Evolutionary conservation across 2,888 invertebrate species (phyloP).

Genomic region (Drosophila tripunctata): DNA sequence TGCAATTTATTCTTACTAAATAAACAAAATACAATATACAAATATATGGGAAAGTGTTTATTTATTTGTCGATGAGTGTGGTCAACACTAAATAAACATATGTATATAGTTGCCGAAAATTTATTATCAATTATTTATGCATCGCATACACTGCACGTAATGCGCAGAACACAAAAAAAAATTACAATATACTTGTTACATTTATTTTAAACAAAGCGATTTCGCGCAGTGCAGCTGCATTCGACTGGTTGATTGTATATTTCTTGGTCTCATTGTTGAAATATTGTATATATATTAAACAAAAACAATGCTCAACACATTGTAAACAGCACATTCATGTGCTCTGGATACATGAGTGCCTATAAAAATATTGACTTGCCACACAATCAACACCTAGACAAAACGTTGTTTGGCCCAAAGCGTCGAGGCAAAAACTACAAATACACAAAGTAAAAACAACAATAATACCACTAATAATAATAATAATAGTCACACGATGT

Average conservation of each 20-base stretch:
- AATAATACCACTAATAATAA: slow-evolving; percentile 32
- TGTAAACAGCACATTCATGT: slow-evolving; percentile 38
- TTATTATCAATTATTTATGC: background rate
- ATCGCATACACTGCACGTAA: background rate
- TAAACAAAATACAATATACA: no score
- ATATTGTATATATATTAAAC: slow-evolving; percentile 36
- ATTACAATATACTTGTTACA: background rate
- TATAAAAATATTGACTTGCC: slow-evolving; percentile 50
- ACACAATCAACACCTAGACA: slow-evolving; percentile 30
- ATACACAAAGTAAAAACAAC: slow-evolving; percentile 13
- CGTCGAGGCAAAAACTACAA: slow-evolving; percentile 6
- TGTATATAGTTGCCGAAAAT: background rate
- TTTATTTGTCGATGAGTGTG: background rate
- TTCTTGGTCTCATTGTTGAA: slow-evolving; percentile 17
- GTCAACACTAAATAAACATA: background rate
- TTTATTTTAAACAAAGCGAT: background rate
- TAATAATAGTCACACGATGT: slow-evolving; percentile 47
- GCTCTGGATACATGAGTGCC: slow-evolving; percentile 22
- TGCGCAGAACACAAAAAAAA: background rate
- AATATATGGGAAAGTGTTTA: background rate
- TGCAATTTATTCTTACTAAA: background rate
- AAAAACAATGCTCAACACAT: slow-evolving; percentile 34
- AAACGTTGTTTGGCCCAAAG: background rate
- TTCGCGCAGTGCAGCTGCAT: slow-evolving; percentile 14
- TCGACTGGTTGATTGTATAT: slow-evolving; percentile 21